Percentiles rank a stretch among this genome's conserved stretches.
These are phyloP conservation scores for Nyctereutes procyonoides DNA, from an alignment of 2,113 vertebrate genomes.

Conservation along the genomic window DNA sequence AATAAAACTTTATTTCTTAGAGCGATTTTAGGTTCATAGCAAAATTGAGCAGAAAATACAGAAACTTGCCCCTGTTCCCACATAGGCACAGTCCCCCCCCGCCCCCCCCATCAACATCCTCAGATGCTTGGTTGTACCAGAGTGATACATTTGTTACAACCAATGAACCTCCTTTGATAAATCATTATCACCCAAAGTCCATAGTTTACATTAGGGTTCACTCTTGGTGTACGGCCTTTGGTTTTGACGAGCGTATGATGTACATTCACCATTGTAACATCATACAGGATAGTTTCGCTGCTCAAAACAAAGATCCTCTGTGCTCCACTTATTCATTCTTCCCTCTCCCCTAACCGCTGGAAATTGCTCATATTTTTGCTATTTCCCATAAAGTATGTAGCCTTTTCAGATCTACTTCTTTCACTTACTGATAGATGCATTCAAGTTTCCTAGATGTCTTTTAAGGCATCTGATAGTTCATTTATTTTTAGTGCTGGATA, in stretches of 20 bases:
- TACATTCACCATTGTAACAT: background rate
- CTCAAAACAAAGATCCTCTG: background rate
- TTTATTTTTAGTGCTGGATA: constrained; percentile 13
- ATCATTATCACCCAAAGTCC: background rate
- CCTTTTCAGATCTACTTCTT: background rate
- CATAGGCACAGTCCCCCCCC: background rate
- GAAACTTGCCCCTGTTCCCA: background rate
- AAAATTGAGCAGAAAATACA: constrained; percentile 2
- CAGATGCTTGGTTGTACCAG: background rate
- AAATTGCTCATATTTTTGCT: background rate
- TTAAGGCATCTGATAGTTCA: background rate
- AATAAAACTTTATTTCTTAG: constrained; percentile 18
- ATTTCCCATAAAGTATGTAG: background rate
- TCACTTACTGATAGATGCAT: background rate
- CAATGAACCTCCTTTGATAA: background rate
- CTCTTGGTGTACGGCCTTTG: background rate
- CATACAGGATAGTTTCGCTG: background rate
- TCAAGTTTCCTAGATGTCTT: background rate
- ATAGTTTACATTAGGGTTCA: background rate
- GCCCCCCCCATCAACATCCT: background rate
- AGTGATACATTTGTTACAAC: background rate
- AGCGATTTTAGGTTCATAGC: background rate
- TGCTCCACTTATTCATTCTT: background rate
- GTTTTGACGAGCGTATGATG: background rate
- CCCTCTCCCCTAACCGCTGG: background rate